A percentile compares a stretch with the other conserved stretches of the same genome.
Evolutionary conservation across 2,113 vertebrate genomes (phyloP).

Genomic region (Pseudopodoces humilis): DNA sequence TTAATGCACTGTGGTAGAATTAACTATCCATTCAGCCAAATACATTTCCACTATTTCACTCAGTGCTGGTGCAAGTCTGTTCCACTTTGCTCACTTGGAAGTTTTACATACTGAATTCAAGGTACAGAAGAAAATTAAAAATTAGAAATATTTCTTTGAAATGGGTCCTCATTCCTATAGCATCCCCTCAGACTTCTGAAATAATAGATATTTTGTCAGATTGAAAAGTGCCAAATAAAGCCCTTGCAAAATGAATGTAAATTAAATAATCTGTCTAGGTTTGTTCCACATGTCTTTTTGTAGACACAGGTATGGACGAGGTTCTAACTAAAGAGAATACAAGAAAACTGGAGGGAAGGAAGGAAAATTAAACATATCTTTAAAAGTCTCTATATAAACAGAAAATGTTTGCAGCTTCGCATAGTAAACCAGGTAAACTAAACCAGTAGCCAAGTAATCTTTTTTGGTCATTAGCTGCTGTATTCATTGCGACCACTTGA

Average conservation of each 20-base stretch:
- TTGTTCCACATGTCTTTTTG: not conserved
- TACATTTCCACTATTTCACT: not conserved
- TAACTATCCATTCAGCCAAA: not conserved
- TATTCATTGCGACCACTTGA: not conserved
- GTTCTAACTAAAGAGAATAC: not conserved
- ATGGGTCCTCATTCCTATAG: not conserved
- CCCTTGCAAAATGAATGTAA: not conserved
- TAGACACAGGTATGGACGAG: not conserved
- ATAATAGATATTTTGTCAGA: not conserved
- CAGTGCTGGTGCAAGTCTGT: not conserved
- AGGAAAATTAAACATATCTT: not conserved
- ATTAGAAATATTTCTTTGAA: not conserved
- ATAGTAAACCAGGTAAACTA: not conserved
- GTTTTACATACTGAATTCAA: not conserved
- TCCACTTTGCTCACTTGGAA: not conserved
- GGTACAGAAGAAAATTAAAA: not conserved
- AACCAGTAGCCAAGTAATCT: not conserved
- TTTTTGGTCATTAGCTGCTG: not conserved
- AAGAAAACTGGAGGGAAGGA: fast-evolving
- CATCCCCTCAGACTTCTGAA: not conserved
- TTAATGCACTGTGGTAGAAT: not conserved
- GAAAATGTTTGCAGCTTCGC: not conserved
- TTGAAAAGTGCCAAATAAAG: not conserved
- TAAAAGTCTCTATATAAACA: not conserved
- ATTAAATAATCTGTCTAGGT: not conserved